Evolutionary conservation across 2,888 invertebrate species (phyloP), one percentile per base, ranked within the genome.

Genomic region (Temnothorax ravouxi): DNA sequence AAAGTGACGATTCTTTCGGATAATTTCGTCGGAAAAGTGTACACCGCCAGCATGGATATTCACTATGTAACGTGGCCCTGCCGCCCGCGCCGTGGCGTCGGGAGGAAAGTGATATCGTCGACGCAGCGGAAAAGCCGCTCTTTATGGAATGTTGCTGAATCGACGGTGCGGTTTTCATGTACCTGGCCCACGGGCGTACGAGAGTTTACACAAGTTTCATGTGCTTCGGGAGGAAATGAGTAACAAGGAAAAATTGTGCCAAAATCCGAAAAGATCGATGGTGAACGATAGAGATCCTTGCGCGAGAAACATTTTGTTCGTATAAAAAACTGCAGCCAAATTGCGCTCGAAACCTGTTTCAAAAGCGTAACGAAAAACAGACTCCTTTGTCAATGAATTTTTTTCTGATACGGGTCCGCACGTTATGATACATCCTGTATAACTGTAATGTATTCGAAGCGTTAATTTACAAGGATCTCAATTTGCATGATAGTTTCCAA

Each of bases 121-220:
- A 84, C 72, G 44, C 77, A 15, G 77, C 72, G 67, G 84, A 81
- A 86, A 84, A 71, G 79, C 56, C 79, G 44, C 38, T 71, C 84
- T 86, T 75, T 86, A 82, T 82, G 67, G 66, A 76, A 61, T 44
- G 64, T 34, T 81, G 74, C 80, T 84, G 75, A 86, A 84, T 86
- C 86, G 84, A 76, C 83, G 44, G 1, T 56, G 71, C 59, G 59
- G 47, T 61, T 59, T 80, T 47, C 47, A 59, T 71, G 56, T 56
- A 21, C 18, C 44, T 44, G 34, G 59, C 25, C 18, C 21, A 50
- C 34, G 52, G 6, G 44, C 59, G 8, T 47, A 18, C 9, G 18
- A n/a, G 21, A 41, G 71, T 71, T 79, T 79, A 79, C 79, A 59
- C 71, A 80, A 47, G 59, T 80, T 59, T 61, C 56, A 25, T 38